These are phyloP conservation scores for Oscheius sp. DNA, from an alignment of 1,140 invertebrate genomes.

Conservation along the genomic window DNA sequence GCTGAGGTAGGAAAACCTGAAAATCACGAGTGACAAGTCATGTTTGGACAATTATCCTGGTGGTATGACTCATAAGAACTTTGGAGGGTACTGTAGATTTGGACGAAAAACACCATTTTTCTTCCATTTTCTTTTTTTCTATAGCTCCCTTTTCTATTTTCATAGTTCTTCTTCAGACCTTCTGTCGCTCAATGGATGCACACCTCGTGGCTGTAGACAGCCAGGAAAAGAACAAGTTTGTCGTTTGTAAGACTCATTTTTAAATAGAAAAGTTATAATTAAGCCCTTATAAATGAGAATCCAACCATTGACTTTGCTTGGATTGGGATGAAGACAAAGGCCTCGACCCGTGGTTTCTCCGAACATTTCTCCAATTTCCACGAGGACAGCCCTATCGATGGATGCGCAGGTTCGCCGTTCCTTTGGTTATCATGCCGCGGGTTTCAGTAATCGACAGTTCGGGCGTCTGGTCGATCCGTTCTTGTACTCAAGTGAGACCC, in stretches of 20 bases:
- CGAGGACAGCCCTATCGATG: constrained; percentile 16
- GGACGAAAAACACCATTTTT: too few species aligned
- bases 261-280: neutral
- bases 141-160: too few species aligned
- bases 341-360: constrained; percentile 7
- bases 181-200: constrained; percentile 16
- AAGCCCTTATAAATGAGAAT: constrained; percentile 14
- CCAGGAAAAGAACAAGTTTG: constrained; percentile 18
- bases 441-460: constrained; percentile 14
- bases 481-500: constrained; percentile 25
- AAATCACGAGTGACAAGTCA: too few species aligned
- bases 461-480: constrained; percentile 24
- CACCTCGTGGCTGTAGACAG: constrained; percentile 20
- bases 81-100: too few species aligned
- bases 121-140: too few species aligned
- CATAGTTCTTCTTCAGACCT: too few species aligned
- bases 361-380: constrained; percentile 16
- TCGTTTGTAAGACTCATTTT: constrained; percentile 12
- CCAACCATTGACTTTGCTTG: constrained; percentile 19
- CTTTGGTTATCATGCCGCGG: too few species aligned
- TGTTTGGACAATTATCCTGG: too few species aligned
- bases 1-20: constrained; percentile 11
- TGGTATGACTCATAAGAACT: too few species aligned
- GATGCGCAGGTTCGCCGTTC: constrained; percentile 10
- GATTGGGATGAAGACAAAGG: constrained; percentile 31